phyloP scores from a whole-genome alignment of 1,140 invertebrate genomes.

The Caenorhabditis latens region DNA sequence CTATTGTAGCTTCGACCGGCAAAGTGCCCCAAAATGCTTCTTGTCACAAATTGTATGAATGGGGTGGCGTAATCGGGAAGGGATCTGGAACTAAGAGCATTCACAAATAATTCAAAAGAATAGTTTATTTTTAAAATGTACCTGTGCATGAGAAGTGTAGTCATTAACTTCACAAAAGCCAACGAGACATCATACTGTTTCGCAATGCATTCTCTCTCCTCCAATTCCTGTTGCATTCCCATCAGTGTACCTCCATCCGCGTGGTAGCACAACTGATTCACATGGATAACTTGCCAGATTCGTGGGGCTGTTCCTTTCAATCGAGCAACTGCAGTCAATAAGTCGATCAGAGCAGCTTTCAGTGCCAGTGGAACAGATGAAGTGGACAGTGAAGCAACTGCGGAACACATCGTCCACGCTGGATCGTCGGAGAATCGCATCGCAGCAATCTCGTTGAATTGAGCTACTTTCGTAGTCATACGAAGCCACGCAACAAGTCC shows the following conservation, averaged over 20 bases:
- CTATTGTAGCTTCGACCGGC: slow-evolving; percentile 31
- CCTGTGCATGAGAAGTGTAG: slow-evolving; percentile 48
- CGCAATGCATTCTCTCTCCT: slow-evolving; percentile 54
- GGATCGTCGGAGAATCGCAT: slow-evolving; percentile 7
- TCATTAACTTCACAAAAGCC: slow-evolving; percentile 52
- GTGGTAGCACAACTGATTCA: slow-evolving; percentile 3
- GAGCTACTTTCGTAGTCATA: slow-evolving; percentile 46
- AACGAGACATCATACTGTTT: slow-evolving; percentile 38
- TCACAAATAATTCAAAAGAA: neutral
- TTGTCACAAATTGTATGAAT: slow-evolving; percentile 53
- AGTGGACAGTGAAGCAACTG: neutral
- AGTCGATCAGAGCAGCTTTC: slow-evolving; percentile 42
- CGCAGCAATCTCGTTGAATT: neutral
- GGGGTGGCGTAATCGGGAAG: slow-evolving; percentile 43
- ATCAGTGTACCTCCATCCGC: neutral
- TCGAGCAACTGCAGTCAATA: slow-evolving; percentile 38
- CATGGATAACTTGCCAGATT: slow-evolving; percentile 23
- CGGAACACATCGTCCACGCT: slow-evolving; percentile 37
- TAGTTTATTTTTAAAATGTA: neutral
- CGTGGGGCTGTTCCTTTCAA: slow-evolving; percentile 2
- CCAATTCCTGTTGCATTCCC: slow-evolving; percentile 54
- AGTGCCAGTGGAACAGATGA: slow-evolving; percentile 46
- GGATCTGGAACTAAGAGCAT: slow-evolving; percentile 29
- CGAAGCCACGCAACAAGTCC: slow-evolving; percentile 53
- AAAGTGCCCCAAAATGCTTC: slow-evolving; percentile 36